Base-by-base conservation (phyloP, 2,797 vertebrate species). In the Halcyon chelicuti region DNA sequence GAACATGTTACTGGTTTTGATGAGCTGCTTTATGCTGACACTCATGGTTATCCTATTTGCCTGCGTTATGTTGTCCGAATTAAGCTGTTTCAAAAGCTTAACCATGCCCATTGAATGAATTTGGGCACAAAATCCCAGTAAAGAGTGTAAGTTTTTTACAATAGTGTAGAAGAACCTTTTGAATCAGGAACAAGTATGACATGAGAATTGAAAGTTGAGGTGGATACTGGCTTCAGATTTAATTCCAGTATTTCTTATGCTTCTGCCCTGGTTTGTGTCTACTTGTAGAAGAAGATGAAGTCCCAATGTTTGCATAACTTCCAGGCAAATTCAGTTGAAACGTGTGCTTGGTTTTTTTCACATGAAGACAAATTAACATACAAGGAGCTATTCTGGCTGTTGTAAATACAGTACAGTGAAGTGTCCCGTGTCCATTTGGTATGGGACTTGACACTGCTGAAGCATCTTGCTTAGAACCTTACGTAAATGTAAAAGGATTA, bases 71-170 rank as follows among this genome's bases (percentile, higher is more conserved):
- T 10, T 73, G 22, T 65, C 84, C 42, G 14, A 60, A n/a, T 92
- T 67, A 55, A 90, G 40, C 51, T 17, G 4, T 86, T 92, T 78
- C 20, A 37, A 26, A 68, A 90, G 47, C 62, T 81, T 81, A 33
- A 74, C 26, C 0, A 0, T 65, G 22, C 14, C 60, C 39, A 6
- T 35, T 68, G 29, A 79, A 68, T 37, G 54, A 86, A 21, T 37
- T 71, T 25, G 25, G 13, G 20, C 20, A 71, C 31, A 61, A 70
- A 89, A 83, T 67, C 16, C 25, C 26, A 49, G 15, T 49, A 10
- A n/a, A 60, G 5, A 63, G 3, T 51, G 12, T 78, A 7, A 7
- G 4, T 47, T 68, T 49, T 88, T 71, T 74, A 35, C 14, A 49
- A 0, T 22, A 60, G 20, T 70, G 5, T 63, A 25, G 51, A 82